Conservation (phyloP, 2,113 vertebrate species). For the Tylochromis polylepis region DNA sequence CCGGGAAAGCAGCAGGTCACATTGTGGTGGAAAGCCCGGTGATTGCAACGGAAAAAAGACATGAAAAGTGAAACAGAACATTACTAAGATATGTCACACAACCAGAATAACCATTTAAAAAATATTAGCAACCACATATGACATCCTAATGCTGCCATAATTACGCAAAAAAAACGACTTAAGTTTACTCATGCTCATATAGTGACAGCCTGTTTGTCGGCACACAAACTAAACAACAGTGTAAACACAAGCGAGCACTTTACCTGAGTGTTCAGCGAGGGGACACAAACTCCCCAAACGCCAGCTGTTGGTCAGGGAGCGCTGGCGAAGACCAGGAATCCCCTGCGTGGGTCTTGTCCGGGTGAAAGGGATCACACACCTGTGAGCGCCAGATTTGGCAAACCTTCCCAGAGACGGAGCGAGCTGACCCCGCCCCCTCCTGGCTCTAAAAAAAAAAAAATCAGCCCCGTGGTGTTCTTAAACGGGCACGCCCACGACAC, state of each 20-base stretch:
- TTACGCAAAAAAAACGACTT: background rate
- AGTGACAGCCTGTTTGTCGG: background rate
- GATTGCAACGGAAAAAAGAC: slow-evolving; percentile 4
- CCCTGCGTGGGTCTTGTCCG: background rate
- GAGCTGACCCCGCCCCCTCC: slow-evolving; percentile 38
- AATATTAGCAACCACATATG: background rate
- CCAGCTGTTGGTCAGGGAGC: background rate
- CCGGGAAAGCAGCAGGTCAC: slow-evolving; percentile 9
- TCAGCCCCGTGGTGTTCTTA: background rate
- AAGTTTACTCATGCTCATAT: background rate
- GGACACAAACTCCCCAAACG: background rate
- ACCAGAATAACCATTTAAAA: background rate
- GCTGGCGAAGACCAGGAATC: background rate
- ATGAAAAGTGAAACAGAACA: slow-evolving; percentile 7
- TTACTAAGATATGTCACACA: background rate
- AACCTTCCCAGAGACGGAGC: background rate
- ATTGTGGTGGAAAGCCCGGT: background rate
- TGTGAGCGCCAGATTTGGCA: slow-evolving; percentile 24
- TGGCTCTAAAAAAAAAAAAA: background rate
- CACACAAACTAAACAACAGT: background rate
- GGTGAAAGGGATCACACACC: slow-evolving; percentile 46
- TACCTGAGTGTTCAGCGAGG: slow-evolving; percentile 34
- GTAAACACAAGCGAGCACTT: background rate
- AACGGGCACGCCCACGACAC: slow-evolving; percentile 18
- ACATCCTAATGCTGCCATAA: background rate